Base-by-base conservation (phyloP, 1,140 invertebrate species). In the Zaprionus africanus region DNA sequence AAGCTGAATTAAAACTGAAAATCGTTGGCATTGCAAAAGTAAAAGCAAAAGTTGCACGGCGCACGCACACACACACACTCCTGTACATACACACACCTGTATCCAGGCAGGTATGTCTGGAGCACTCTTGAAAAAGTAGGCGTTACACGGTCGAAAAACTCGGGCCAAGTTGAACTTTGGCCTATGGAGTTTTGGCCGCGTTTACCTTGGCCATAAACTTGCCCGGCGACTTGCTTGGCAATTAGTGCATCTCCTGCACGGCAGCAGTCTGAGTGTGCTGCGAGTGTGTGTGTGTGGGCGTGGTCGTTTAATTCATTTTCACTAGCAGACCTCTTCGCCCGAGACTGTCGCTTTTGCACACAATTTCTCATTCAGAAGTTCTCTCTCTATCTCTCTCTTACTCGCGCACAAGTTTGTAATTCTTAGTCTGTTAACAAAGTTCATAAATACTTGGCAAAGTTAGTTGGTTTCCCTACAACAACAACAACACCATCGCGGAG, bases 341-440 rank as follows among this genome's bases (percentile, higher is more conserved):
- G 28, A 68, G 77, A 74, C 79, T 81, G 81, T 81, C 85, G 81
- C 85, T 79, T 90, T 90, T 81, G 81, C 85, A 88, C 85, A 88
- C 85, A 88, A 88, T 88, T 88, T 88, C 85, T 85, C 85, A 88
- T 88, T 88, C 81, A 83, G 80, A 90, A 87, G 78, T 84, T 28
- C 57, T 51, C 38, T 57, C 22, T n/a, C 2, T 31, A 15, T 13
- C 26, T 24, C 53, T 17, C 24, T 7, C 62, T 58, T 31, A 31
- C 43, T 31, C 56, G 67, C 76, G 73, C 61, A 76, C 81, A 85
- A 88, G 85, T 88, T 88, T 88, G 85, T 90, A 88, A 88, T 88
- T 88, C 85, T 90, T 88, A 80, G 85, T 82, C 85, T 82, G 85
- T 88, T 90, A 88, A 90, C 81, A 88, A 88, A 88, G 85, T 88